These are phyloP conservation scores for Machimus atricapillus DNA, from an alignment of 2,888 invertebrate genomes.

Conservation along the genomic window DNA sequence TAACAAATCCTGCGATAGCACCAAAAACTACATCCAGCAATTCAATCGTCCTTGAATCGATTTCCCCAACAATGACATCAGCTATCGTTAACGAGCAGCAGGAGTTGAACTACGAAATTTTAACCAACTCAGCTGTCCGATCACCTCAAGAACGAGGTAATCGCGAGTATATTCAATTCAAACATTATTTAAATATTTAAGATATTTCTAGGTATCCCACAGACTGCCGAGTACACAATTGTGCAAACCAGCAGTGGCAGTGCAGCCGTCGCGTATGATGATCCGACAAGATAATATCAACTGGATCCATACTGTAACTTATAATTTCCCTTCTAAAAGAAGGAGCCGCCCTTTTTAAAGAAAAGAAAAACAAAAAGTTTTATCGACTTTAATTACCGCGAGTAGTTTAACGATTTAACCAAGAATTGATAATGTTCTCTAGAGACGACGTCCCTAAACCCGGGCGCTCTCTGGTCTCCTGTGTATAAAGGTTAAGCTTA, in stretches of 20 bases:
- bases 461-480: background rate
- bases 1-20: slow-evolving; percentile 77
- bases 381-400: background rate
- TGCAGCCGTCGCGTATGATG: slow-evolving; percentile 46
- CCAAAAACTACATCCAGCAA: slow-evolving; percentile 56
- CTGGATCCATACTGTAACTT: slow-evolving; percentile 46
- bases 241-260: slow-evolving; percentile 47
- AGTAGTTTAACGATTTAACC: slow-evolving; percentile 6
- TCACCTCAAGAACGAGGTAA: slow-evolving; percentile 19
- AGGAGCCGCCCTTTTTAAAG: background rate
- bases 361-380: background rate
- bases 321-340: slow-evolving; percentile 35
- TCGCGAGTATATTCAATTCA: background rate
- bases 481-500: background rate
- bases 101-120: slow-evolving; percentile 39
- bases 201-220: background rate
- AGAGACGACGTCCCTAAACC: background rate
- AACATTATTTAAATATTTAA: background rate
- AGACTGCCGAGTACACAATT: slow-evolving; percentile 36
- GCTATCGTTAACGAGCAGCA: slow-evolving; percentile 19
- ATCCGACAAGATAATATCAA: slow-evolving; percentile 51
- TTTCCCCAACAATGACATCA: slow-evolving; percentile 46
- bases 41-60: slow-evolving; percentile 47
- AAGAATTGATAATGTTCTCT: background rate
- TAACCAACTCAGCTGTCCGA: slow-evolving; percentile 38